Evolutionary conservation across 2,113 vertebrate genomes (phyloP).

Genomic region (Onychostoma macrolepis): DNA sequence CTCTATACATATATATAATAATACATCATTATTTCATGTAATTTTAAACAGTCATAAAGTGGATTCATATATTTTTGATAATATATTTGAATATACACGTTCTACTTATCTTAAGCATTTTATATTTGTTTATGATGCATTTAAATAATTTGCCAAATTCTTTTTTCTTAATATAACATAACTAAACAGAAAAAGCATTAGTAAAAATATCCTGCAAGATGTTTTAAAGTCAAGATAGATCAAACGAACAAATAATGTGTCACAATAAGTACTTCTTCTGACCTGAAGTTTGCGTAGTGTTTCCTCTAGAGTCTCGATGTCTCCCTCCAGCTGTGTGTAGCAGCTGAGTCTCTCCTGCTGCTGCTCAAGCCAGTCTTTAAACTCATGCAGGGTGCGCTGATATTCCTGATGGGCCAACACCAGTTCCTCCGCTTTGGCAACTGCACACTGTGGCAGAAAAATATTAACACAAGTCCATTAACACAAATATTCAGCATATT

Average conservation of each 20-base stretch:
- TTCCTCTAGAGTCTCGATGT: constrained; percentile 82
- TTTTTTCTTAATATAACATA: too few relatives aligned
- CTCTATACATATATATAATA: background rate
- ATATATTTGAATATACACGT: background rate
- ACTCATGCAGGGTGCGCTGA: constrained; percentile 86
- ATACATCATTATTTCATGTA: background rate
- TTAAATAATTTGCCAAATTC: too few relatives aligned
- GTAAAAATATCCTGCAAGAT: background rate
- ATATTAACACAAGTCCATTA: background rate
- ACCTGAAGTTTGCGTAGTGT: constrained; percentile 88
- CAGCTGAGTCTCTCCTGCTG: constrained; percentile 85
- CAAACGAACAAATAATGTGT: background rate
- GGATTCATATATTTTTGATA: too few relatives aligned
- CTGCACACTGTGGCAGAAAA: constrained; percentile 76
- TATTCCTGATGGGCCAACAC: constrained; percentile 90
- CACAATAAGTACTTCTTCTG: constrained; percentile 34
- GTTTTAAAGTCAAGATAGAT: background rate
- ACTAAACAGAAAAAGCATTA: too few relatives aligned
- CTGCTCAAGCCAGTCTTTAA: constrained; percentile 92
- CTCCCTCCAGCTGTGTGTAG: constrained; percentile 80
- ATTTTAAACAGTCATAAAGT: background rate
- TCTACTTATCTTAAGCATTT: background rate
- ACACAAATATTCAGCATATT: background rate
- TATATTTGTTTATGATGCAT: background rate
- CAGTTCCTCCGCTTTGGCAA: constrained; percentile 84